Evolutionary conservation across 2,797 vertebrate genomes (phyloP), one percentile per base, ranked within the genome.

Genomic region (Menidia menidia): DNA sequence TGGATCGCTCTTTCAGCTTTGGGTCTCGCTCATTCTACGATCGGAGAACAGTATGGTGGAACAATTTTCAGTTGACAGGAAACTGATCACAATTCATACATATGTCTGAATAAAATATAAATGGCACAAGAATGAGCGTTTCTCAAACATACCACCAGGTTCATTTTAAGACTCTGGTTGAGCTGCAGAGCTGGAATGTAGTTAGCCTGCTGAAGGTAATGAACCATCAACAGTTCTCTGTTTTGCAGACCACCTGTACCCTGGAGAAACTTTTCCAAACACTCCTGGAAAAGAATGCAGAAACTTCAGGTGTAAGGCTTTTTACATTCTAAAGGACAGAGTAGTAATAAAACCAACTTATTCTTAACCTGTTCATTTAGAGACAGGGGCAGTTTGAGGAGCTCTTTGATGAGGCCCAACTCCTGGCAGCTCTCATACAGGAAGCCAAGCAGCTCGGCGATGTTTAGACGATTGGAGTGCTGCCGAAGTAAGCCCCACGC

Each of bases 171-270:
- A 54, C 89, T 94, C n/a, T 96, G 95, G 93, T 98, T 98, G 80
- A 98, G 86, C 86, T 96, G 96, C 54, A 98, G 90, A 0, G 97
- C 97, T 81, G 96, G 93, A 51, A 97, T 94, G 65, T 97, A 98
- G 88, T 96, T 97, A 70, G 97, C 94, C 87, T 94, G 95, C 75
- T 98, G 97, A 67, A 99, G 94, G 80, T 96, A 96, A 86, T 99
- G 96, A 56, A 98, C 95, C 92, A 98, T 92, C 54, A 98, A 94
- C 67, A 97, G 93, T 81, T 98, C 97, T 8, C 92, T 88, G 85
- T 97, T 98, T 81, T 95, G 94, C 70, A 95, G 92, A 76, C 92
- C 96, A 8, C 95, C 90, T 6, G 78, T 96, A 50, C 91, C 92
- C 82, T 95, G 95, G 42, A 99, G 94, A 86, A 96, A 97, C 68